phyloP scores from a whole-genome alignment of 2,113 vertebrate genomes.

The Nannospalax galili region DNA sequence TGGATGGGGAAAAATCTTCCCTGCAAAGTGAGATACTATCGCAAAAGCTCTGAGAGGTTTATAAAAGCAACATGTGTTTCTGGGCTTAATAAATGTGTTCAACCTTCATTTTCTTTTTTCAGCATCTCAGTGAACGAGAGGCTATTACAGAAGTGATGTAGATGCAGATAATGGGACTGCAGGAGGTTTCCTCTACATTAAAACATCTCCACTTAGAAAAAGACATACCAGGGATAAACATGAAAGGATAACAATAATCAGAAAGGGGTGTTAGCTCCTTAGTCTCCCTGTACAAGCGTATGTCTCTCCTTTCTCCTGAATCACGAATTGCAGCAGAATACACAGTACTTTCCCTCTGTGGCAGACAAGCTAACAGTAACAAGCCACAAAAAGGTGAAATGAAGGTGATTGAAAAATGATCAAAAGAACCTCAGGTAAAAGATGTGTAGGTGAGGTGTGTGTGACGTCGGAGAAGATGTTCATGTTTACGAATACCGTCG shows the following conservation, averaged over 20 bases:
- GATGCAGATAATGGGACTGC: conserved; percentile 53
- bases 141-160: not conserved
- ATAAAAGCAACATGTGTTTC: not conserved
- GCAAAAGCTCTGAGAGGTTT: not conserved
- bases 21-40: not conserved
- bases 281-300: not conserved
- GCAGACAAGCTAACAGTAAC: not conserved
- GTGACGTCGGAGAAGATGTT: not conserved
- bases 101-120: conserved; percentile 36
- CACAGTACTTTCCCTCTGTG: conserved; percentile 16
- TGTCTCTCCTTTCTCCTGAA: conserved; percentile 9
- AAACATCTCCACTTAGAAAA: not conserved
- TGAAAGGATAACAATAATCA: conserved; percentile 47
- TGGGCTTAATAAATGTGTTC: conserved; percentile 40
- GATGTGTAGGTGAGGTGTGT: not conserved
- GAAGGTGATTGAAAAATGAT: conserved; percentile 44
- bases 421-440: not conserved
- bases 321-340: conserved; percentile 1
- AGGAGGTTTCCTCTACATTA: not conserved
- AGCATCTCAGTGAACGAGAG: conserved; percentile 41
- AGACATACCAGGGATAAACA: conserved; percentile 22
- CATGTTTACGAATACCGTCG: not conserved
- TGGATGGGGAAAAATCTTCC: not conserved
- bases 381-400: conserved; percentile 28
- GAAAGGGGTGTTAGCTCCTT: not conserved